phyloP scores from a whole-genome alignment of 2,888 invertebrate species.

The Drosophila paranaensis region DNA sequence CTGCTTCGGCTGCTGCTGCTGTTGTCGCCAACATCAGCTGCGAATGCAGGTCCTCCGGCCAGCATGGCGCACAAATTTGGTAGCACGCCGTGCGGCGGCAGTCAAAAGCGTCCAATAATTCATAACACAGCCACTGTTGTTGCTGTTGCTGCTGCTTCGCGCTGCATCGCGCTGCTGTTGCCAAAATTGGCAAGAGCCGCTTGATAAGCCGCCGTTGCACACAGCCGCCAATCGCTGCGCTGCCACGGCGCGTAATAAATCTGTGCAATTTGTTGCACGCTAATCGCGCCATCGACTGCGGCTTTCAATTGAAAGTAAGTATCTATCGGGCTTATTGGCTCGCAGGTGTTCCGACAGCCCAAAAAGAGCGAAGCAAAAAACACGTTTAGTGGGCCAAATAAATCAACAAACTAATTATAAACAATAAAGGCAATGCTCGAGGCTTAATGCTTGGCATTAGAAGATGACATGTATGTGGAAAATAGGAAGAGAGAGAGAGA shows the following conservation, averaged over 20 bases:
- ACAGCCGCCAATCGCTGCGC: slow-evolving; percentile 30
- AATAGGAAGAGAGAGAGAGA: too few species aligned
- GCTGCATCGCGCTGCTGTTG: slow-evolving; percentile 63
- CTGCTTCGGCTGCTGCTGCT: slow-evolving; percentile 43
- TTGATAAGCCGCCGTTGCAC: slow-evolving; percentile 58
- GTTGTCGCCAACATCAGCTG: slow-evolving; percentile 68
- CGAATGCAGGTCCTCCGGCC: slow-evolving; percentile 66
- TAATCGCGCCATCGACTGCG: slow-evolving; percentile 63
- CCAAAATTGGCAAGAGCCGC: slow-evolving; percentile 62
- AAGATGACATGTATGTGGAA: too few species aligned
- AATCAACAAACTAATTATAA: slow-evolving; percentile 60
- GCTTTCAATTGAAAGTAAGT: slow-evolving; percentile 73
- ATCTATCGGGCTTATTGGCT: slow-evolving; percentile 64
- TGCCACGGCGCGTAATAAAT: slow-evolving; percentile 70
- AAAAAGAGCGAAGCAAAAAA: slow-evolving; percentile 26
- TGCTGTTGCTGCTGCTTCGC: slow-evolving; percentile 29
- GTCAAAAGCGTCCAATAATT: slow-evolving; percentile 80
- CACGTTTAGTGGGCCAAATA: slow-evolving; percentile 56
- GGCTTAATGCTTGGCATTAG: background rate
- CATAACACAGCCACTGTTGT: slow-evolving; percentile 70
- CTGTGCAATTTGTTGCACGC: slow-evolving; percentile 79
- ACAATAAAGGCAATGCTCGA: slow-evolving; percentile 6
- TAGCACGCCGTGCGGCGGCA: slow-evolving; percentile 76
- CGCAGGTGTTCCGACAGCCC: slow-evolving; percentile 66
- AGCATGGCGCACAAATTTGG: slow-evolving; percentile 78